phyloP scores from a whole-genome alignment of 2,888 invertebrate species.

The Busseola fusca region DNA sequence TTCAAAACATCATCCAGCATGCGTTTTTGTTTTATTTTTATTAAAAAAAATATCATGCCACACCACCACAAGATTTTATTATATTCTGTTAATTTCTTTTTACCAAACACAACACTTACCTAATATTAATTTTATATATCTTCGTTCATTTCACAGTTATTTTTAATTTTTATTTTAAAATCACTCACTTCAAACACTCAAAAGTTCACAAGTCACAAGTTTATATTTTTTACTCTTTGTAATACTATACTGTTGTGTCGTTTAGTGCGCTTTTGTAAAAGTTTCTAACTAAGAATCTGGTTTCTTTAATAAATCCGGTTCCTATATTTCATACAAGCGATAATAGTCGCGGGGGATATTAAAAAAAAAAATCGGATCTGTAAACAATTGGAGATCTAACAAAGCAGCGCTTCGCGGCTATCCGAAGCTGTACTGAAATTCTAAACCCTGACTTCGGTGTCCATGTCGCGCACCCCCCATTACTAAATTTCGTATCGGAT shows the following conservation, averaged over 20 bases:
- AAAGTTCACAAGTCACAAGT: conserved; percentile 67
- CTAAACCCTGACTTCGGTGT: conserved; percentile 88
- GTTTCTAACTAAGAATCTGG: conserved; percentile 59
- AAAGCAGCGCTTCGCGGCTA: conserved; percentile 87
- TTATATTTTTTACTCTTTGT: conserved; percentile 64
- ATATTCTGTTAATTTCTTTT: conserved; percentile 77
- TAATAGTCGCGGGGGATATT: conserved; percentile 71
- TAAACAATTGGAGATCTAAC: conserved; percentile 87
- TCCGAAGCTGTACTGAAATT: conserved; percentile 89
- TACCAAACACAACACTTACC: conserved; percentile 85
- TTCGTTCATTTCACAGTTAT: conserved; percentile 63
- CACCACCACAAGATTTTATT: conserved; percentile 81
- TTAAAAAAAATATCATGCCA: conserved; percentile 78
- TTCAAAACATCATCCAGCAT: conserved; percentile 77
- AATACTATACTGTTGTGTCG: conserved; percentile 69
- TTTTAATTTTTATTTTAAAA: conserved; percentile 54
- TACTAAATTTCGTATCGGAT: conserved; percentile 83
- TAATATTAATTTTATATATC: conserved; percentile 70
- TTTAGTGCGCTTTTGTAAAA: conserved; percentile 63
- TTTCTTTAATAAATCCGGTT: conserved; percentile 68
- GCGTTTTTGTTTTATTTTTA: conserved; percentile 73
- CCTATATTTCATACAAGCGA: conserved; percentile 60
- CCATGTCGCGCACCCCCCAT: conserved; percentile 89
- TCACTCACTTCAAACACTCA: conserved; percentile 66
- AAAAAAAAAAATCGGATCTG: conserved; percentile 80